Evolutionary conservation across 2,113 vertebrate species (phyloP).

Genomic region (Tympanuchus pallidicinctus): DNA sequence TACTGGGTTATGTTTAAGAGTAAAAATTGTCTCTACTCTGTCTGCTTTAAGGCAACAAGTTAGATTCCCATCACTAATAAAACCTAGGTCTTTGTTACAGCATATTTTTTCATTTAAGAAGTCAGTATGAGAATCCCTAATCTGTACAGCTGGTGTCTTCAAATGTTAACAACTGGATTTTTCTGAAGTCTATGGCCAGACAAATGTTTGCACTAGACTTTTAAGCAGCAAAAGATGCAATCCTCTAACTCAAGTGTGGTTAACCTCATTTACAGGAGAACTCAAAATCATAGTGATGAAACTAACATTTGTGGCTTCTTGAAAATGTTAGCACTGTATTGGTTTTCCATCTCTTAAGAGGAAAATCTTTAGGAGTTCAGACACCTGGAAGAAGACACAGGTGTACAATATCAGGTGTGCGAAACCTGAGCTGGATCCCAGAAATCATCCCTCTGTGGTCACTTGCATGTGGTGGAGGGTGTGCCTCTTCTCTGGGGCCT

Average conservation of each 20-base stretch:
- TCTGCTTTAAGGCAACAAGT: not conserved
- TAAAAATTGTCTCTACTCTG: not conserved
- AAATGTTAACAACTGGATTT: conserved; percentile 14
- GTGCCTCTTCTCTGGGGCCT: not conserved
- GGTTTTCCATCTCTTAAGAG: not conserved
- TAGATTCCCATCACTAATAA: not conserved
- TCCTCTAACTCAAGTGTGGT: not conserved
- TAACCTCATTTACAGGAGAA: conserved; percentile 1
- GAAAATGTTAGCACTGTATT: not conserved
- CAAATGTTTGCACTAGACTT: not conserved
- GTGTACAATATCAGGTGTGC: not conserved
- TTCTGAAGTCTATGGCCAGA: not conserved
- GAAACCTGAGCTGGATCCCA: not conserved
- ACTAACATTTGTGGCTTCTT: not conserved
- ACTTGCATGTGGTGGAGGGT: not conserved
- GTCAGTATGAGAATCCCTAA: not conserved
- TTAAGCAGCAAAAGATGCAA: conserved; percentile 5
- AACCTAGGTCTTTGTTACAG: not conserved
- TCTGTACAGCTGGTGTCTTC: not conserved
- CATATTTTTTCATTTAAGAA: not conserved
- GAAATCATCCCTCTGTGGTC: not conserved
- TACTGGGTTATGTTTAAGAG: conserved; percentile 21
- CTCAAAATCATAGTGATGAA: not conserved
- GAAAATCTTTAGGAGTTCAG: not conserved
- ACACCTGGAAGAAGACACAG: not conserved